Percentiles rank a stretch among this genome's conserved stretches.
Evolutionary conservation across 2,797 vertebrate species (phyloP).

Genomic region (Etheostoma nigrum): DNA sequence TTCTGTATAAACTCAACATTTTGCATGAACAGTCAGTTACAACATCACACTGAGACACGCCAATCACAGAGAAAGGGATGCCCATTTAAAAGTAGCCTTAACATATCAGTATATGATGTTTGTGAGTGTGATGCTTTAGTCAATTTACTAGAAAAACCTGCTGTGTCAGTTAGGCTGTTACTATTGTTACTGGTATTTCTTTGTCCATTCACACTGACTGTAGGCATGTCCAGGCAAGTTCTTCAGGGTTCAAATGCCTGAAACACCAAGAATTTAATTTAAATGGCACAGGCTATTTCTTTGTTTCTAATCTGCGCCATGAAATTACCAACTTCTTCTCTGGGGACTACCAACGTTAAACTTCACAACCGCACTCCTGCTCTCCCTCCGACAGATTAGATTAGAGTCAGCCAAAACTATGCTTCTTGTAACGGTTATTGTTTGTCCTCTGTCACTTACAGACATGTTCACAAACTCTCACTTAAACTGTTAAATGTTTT

Average conservation of each 20-base stretch:
- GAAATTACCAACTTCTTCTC: too few relatives aligned
- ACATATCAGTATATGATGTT: background rate
- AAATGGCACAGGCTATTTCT: background rate
- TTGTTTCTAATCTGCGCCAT: too few relatives aligned
- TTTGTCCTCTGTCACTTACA: too few relatives aligned
- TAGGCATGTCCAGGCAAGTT: constrained; percentile 19
- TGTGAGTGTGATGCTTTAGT: background rate
- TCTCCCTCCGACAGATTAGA: too few relatives aligned
- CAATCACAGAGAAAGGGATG: background rate
- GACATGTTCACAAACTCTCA: too few relatives aligned
- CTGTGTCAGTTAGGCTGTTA: background rate
- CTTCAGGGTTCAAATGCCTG: background rate
- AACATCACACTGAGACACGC: background rate
- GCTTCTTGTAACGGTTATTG: too few relatives aligned
- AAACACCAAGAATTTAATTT: background rate
- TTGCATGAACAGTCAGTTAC: background rate
- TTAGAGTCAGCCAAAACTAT: too few relatives aligned
- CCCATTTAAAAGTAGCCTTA: background rate
- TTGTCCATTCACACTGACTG: background rate
- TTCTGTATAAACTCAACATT: background rate
- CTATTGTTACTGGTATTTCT: background rate
- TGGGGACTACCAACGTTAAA: too few relatives aligned
- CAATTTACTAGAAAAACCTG: background rate
- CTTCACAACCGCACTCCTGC: too few relatives aligned
- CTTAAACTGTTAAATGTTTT: too few relatives aligned